Evolutionary conservation across 2,113 vertebrate genomes (phyloP), one percentile per base, ranked within the genome.

Genomic region (Zosterops japonicus): DNA sequence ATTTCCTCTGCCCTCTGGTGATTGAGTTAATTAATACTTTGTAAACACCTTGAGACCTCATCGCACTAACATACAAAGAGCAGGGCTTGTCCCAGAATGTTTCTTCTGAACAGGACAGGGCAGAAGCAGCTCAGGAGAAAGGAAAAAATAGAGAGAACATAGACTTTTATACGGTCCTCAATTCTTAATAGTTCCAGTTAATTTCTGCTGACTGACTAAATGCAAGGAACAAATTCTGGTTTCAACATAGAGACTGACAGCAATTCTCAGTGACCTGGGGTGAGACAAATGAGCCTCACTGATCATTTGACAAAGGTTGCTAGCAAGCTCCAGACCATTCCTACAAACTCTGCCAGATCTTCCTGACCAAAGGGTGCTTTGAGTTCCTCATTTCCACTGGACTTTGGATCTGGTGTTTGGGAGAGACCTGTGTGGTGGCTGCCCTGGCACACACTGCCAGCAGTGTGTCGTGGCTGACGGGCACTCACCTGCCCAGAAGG

Each of bases 11-110:
- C 90, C 93, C 77, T 95, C 86, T 71, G 76, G 85, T 90, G 81
- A 96, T 39, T 68, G 77, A 95, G 87, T 90, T 92, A 90, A 95
- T 96, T 94, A 93, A 95, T 91, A 95, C 83, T 92, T 49, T 72
- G 76, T 71, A 92, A 92, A 78, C 55, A 86, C 36, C 68, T 89
- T 55, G 65, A 95, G 83, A 92, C 28, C 20, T 93, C 87, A 71
- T 72, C 33, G 8, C 46, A 84, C 87, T 60, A 65, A 65, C 82
- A 50, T 76, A 89, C 9, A 64, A 85, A 81, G 39, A 72, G 53
- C 23, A 61, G 41, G 61, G 33, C 50, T 90, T 88, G 61, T 56
- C 87, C 85, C 78, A 57, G 70, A 85, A 46, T 35, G 22, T 81
- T 95, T 85, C 49, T 77, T 85, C 33, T 70, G 59, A 91, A 63